These are phyloP conservation scores for Tiliacea aurago DNA, from an alignment of 2,888 invertebrate species.

Conservation along the genomic window DNA sequence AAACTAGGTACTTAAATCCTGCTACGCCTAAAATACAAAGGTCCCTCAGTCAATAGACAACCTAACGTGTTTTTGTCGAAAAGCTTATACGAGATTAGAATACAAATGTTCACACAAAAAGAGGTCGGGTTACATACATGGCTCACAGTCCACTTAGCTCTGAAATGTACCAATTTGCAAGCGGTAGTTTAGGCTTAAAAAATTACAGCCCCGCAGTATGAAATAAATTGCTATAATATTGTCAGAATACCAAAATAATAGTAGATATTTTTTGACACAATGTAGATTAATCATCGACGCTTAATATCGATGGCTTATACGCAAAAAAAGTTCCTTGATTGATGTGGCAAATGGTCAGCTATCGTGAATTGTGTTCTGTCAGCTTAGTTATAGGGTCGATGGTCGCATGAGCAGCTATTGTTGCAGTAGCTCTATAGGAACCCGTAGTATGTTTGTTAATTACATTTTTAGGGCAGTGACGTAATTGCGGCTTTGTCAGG, in stretches of 20 bases:
- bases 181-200: conserved; percentile 50
- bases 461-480: conserved; percentile 60
- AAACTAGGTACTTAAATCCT: conserved; percentile 19
- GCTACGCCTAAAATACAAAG: conserved; percentile 36
- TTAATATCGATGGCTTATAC: conserved; percentile 66
- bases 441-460: conserved; percentile 50
- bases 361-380: conserved; percentile 39
- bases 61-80: conserved; percentile 59
- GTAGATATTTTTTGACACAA: conserved; percentile 61
- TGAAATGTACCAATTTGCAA: conserved; percentile 53
- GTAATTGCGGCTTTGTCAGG: conserved; percentile 44
- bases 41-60: conserved; percentile 47
- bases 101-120: conserved; percentile 59
- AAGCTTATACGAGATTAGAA: conserved; percentile 61
- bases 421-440: conserved; percentile 27
- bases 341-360: conserved; percentile 55
- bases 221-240: conserved; percentile 45
- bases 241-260: conserved; percentile 48
- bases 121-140: conserved; percentile 50
- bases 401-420: conserved; percentile 34
- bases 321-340: conserved; percentile 66
- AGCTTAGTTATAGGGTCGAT: conserved; percentile 37
- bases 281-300: conserved; percentile 64
- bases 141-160: conserved; percentile 48
- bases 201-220: conserved; percentile 38